Base-by-base conservation (phyloP, 2,113 vertebrate species). In the Ceratotherium simum region DNA sequence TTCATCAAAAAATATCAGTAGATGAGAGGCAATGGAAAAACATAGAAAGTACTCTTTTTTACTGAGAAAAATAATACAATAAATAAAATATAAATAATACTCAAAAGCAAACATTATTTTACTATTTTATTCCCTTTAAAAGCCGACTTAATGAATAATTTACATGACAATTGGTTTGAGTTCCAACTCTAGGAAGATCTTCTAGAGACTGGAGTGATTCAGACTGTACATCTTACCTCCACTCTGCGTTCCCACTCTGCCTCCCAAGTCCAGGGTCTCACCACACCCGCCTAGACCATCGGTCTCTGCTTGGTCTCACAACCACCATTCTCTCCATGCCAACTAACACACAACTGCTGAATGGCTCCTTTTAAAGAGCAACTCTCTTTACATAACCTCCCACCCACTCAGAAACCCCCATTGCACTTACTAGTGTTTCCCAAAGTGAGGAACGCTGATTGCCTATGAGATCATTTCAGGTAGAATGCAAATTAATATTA, bases 51-150 rank as follows among this genome's bases (percentile, higher is more conserved):
- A 81, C 16, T 42, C 46, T 87, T 17, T 75, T 81, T 73, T 70
- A 64, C 8, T 96, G 20, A 54, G 8, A 67, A 85, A 91, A 96
- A 83, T 82, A 31, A 93, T 95, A 70, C 17, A 48, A 58, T 67
- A 93, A 90, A 65, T 78, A 69, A 51, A 82, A 89, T 39, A 67
- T 46, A 78, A 91, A 72, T 51, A 42, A 64, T 79, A 69, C 9
- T 51, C 9, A 85, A 6, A 89, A 54, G 80, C 46, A 73, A 92
- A 33, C 42, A 92, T 33, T 31, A 62, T 64, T 67, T 20, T 80
- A 58, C 93, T 65, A 65, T 85, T 87, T 73, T 76, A 46, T 80
- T 93, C 33, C 18, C 51, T 82, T n/a, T 62, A 89, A 56, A 5
- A 86, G 33, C 31, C 64, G 23, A 80, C 36, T 70, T 75, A 46